A percentile compares a stretch with the other conserved stretches of the same genome.
Evolutionary conservation across 2,113 vertebrate species (phyloP).

Genomic region (Vicugna pacos): DNA sequence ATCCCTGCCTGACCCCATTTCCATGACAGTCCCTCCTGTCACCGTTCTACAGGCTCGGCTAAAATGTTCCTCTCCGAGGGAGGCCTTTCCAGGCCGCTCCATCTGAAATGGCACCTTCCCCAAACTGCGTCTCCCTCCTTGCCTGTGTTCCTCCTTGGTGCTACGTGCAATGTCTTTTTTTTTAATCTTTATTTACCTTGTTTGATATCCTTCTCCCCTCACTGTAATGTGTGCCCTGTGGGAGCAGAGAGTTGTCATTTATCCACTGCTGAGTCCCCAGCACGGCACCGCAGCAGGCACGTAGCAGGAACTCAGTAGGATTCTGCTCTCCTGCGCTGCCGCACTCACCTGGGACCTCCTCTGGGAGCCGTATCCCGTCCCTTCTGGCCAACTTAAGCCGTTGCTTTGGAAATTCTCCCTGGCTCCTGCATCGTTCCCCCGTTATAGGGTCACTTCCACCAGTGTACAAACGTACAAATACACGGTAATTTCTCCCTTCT

Average conservation of each 20-base stretch:
- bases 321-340: neutral
- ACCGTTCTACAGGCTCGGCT: neutral
- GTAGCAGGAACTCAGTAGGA: neutral
- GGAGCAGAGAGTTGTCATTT: neutral
- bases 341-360: neutral
- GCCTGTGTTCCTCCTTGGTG: neutral
- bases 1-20: too few species aligned
- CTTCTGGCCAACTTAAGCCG: neutral
- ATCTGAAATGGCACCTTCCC: neutral
- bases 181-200: neutral
- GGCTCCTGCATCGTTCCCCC: neutral
- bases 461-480: neutral
- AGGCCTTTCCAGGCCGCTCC: neutral
- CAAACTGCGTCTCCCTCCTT: neutral
- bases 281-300: accelerated
- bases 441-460: neutral
- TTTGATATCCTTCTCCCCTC: neutral
- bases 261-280: neutral
- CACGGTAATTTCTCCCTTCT: neutral
- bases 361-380: neutral
- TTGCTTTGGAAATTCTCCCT: neutral
- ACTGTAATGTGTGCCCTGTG: neutral
- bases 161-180: neutral
- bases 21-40: neutral
- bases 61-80: neutral